These are phyloP conservation scores for Eilema griseolum DNA, from an alignment of 2,888 invertebrate genomes.

Conservation along the genomic window DNA sequence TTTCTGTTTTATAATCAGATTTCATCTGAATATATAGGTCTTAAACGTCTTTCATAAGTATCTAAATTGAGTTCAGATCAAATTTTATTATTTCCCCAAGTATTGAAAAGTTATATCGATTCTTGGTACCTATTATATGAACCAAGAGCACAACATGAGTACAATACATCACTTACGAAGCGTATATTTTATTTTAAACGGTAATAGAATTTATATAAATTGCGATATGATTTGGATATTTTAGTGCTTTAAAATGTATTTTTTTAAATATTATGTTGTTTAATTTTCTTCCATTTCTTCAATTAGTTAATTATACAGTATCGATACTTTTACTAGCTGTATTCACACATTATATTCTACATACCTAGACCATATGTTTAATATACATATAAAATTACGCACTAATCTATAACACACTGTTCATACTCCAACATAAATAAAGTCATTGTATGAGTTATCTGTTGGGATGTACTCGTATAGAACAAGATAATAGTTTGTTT, in stretches of 20 bases:
- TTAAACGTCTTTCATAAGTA: too few species aligned
- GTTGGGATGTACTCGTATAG: not conserved
- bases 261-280: not conserved
- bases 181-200: not conserved
- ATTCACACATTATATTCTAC: too few species aligned
- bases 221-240: not conserved
- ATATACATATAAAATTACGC: not conserved
- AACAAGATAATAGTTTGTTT: too few species aligned
- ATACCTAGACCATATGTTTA: too few species aligned
- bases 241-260: not conserved
- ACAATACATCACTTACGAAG: conserved; percentile 1
- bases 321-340: not conserved
- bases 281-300: not conserved
- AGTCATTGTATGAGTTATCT: not conserved
- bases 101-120: not conserved
- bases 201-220: not conserved
- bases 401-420: not conserved
- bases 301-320: not conserved
- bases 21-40: not conserved
- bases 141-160: not conserved
- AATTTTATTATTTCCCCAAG: not conserved
- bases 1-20: not conserved
- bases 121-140: not conserved
- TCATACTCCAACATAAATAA: not conserved
- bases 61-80: not conserved